Percentiles rank a stretch among this genome's conserved stretches.
phyloP scores from a whole-genome alignment of 2,888 invertebrate genomes.

The Deilephila elpenor region DNA sequence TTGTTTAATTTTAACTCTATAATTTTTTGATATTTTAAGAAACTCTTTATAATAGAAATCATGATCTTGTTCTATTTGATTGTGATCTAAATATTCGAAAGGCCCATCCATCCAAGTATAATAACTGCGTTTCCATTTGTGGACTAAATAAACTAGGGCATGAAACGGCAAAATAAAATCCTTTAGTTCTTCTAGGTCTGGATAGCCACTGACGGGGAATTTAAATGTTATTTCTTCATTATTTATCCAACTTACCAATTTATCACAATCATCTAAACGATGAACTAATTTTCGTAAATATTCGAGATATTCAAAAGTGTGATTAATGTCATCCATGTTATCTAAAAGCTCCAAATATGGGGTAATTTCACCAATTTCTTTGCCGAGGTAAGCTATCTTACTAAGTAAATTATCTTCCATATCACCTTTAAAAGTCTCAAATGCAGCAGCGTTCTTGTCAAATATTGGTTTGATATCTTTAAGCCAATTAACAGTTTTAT shows the following conservation, averaged over 20 bases:
- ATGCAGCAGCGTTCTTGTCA: conserved; percentile 90
- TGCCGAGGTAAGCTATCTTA: conserved; percentile 88
- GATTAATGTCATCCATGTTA: conserved; percentile 92
- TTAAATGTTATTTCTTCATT: conserved; percentile 94
- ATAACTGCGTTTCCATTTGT: conserved; percentile 91
- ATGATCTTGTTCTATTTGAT: conserved; percentile 90
- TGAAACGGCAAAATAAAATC: conserved; percentile 89
- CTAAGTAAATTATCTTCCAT: conserved; percentile 92
- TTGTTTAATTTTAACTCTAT: conserved; percentile 90
- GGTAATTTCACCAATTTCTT: conserved; percentile 88
- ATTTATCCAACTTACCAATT: conserved; percentile 93
- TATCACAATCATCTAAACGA: conserved; percentile 89
- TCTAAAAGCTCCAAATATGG: conserved; percentile 91
- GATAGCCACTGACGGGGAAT: conserved; percentile 90
- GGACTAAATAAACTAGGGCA: conserved; percentile 86
- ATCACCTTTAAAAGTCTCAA: conserved; percentile 92
- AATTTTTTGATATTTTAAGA: conserved; percentile 90
- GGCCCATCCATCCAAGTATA: conserved; percentile 97
- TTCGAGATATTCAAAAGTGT: conserved; percentile 91
- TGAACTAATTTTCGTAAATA: conserved; percentile 90
- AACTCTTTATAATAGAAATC: conserved; percentile 93
- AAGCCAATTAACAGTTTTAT: conserved; percentile 93
- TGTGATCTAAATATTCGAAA: conserved; percentile 93
- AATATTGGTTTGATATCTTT: conserved; percentile 92
- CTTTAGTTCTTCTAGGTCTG: conserved; percentile 91